Evolutionary conservation across 2,888 invertebrate species (phyloP).

Genomic region (Timema cristinae): DNA sequence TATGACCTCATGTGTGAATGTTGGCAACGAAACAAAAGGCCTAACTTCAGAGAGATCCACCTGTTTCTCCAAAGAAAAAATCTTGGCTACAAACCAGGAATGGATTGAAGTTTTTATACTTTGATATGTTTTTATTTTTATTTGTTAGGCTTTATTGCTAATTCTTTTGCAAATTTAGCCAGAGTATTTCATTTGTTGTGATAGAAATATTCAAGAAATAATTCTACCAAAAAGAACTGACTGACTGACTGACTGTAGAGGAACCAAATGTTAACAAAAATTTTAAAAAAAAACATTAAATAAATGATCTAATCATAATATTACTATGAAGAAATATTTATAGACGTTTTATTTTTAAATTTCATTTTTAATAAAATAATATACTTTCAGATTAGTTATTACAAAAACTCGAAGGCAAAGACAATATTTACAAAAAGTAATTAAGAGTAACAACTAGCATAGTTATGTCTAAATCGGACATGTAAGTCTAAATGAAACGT

Average conservation of each 20-base stretch:
- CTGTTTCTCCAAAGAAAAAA: constrained; percentile 76
- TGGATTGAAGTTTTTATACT: constrained; percentile 25
- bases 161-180: not conserved
- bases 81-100: constrained; percentile 51
- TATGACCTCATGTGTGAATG: constrained; percentile 82
- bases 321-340: not conserved
- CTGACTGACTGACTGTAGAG: not conserved
- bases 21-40: constrained; percentile 77
- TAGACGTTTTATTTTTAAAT: constrained; percentile 13
- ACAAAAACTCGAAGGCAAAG: no score
- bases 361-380: not conserved
- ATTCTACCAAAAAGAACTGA: not conserved
- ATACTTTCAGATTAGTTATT: not conserved
- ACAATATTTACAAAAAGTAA: no score
- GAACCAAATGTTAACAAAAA: not conserved
- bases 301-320: not conserved
- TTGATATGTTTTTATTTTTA: not conserved
- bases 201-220: constrained; percentile 13
- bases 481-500: not conserved
- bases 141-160: not conserved
- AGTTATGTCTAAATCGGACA: no score
- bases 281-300: not conserved
- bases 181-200: constrained; percentile 12
- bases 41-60: constrained; percentile 77
- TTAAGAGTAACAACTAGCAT: no score